Percentiles rank a stretch among this genome's conserved stretches.
These are phyloP conservation scores for Bufotes viridis DNA, from an alignment of 2,797 vertebrate species.

Conservation along the genomic window DNA sequence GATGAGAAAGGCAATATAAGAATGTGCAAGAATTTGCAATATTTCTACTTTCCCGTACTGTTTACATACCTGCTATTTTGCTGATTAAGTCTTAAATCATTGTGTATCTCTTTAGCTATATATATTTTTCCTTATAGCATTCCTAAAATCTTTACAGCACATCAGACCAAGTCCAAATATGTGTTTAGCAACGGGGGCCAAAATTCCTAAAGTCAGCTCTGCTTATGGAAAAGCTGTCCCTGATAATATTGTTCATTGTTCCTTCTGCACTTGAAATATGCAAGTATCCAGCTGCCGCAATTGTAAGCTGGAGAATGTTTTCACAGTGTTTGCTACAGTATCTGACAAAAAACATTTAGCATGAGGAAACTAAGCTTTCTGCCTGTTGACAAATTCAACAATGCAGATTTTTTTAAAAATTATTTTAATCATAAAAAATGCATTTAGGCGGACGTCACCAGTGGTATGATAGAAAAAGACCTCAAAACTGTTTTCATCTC, in stretches of 20 bases:
- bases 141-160: slow-evolving; percentile 44
- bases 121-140: slow-evolving; percentile 31
- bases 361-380: background rate
- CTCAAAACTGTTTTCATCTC: no score
- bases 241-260: slow-evolving; percentile 59
- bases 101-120: slow-evolving; percentile 10
- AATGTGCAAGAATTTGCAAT: no score
- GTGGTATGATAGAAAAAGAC: no score
- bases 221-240: slow-evolving; percentile 50
- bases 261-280: slow-evolving; percentile 43
- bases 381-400: background rate
- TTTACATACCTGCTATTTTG: background rate
- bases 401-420: background rate
- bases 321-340: slow-evolving; percentile 32
- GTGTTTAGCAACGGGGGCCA: slow-evolving; percentile 46
- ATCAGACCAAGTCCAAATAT: slow-evolving; percentile 49
- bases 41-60: background rate
- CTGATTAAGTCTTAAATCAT: background rate
- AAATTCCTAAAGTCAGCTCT: slow-evolving; percentile 57
- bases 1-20: no score
- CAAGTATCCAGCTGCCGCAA: slow-evolving; percentile 43
- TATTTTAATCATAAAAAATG: background rate
- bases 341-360: slow-evolving; percentile 11
- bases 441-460: background rate
- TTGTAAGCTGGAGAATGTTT: slow-evolving; percentile 30